Evolutionary conservation across 1,140 invertebrate genomes (phyloP).

Genomic region (Zaprionus vittiger): DNA sequence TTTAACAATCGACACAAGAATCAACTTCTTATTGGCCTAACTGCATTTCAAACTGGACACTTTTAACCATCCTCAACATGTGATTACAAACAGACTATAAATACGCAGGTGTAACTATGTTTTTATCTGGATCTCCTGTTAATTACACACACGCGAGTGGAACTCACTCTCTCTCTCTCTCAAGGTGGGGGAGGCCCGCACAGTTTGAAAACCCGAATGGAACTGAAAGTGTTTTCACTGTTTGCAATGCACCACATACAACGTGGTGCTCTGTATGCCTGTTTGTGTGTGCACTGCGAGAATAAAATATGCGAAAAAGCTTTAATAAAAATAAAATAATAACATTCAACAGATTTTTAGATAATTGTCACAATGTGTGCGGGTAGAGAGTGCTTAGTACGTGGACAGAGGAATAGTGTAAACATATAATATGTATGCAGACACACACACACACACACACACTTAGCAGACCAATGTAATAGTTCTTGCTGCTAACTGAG

Average conservation of each 20-base stretch:
- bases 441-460: background rate
- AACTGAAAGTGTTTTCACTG: constrained; percentile 54
- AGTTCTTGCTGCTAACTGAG: constrained; percentile 5
- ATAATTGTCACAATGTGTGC: constrained; percentile 49
- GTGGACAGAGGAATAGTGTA: constrained; percentile 10
- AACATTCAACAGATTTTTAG: constrained; percentile 37
- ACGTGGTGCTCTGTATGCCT: background rate
- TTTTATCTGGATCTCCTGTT: background rate
- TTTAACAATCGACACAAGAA: background rate
- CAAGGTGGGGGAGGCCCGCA: background rate
- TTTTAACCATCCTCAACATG: no score
- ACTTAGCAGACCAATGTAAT: constrained; percentile 2
- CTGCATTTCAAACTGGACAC: no score
- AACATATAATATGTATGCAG: background rate
- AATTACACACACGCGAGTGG: background rate
- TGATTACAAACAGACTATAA: background rate
- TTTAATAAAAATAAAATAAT: constrained; percentile 74
- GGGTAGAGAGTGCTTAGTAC: background rate
- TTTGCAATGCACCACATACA: constrained; percentile 32
- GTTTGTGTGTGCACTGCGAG: constrained; percentile 29
- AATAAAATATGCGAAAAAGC: constrained; percentile 53
- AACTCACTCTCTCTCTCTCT: background rate
- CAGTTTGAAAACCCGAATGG: constrained; percentile 56
- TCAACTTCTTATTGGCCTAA: background rate
- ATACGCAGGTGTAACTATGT: background rate